Evolutionary conservation across 2,888 invertebrate genomes (phyloP), one percentile per base, ranked within the genome.

Genomic region (Parapristionchus giblindavisi): DNA sequence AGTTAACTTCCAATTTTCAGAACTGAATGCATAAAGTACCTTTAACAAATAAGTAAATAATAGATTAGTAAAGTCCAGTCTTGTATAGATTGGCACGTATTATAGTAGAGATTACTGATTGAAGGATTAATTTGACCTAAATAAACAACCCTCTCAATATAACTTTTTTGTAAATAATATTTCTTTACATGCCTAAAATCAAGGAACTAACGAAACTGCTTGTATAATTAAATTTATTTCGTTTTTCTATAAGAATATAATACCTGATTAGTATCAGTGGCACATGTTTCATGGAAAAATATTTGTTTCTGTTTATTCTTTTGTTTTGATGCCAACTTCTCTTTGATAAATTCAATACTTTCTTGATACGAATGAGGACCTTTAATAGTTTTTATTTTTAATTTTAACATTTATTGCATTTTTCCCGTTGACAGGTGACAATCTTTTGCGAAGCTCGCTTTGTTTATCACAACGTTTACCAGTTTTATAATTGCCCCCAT

Each of bases 11-110:
- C n/a, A n/a, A n/a, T n/a, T n/a, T n/a, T n/a, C n/a, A n/a, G n/a
- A n/a, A n/a, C n/a, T n/a, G n/a, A n/a, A n/a, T n/a, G n/a, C n/a
- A n/a, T n/a, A n/a, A n/a, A n/a, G n/a, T n/a, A n/a, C n/a, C n/a
- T n/a, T n/a, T n/a, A n/a, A n/a, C n/a, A n/a, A n/a, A 63, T 51
- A 27, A 51, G 17, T 65, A 76, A 24, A 63, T 51, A 27, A 51
- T 21, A 71, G 73, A 29, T 81, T 73, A 87, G 77, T 87, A 87
- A 24, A 87, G 79, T 51, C 87, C 87, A 58, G 82, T 84, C 76
- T 87, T 87, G 80, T 87, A 87, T 36, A 87, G 78, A 76, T 87
- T 87, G 66, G 80, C 78, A 70, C 85, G 85, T 52, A 87, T 86
- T 34, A 87, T 87, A 84, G 85, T 86, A 2, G 84, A 82, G 65